These are phyloP conservation scores for Galemys pyrenaicus DNA, from an alignment of 2,113 vertebrate species.

Conservation along the genomic window DNA sequence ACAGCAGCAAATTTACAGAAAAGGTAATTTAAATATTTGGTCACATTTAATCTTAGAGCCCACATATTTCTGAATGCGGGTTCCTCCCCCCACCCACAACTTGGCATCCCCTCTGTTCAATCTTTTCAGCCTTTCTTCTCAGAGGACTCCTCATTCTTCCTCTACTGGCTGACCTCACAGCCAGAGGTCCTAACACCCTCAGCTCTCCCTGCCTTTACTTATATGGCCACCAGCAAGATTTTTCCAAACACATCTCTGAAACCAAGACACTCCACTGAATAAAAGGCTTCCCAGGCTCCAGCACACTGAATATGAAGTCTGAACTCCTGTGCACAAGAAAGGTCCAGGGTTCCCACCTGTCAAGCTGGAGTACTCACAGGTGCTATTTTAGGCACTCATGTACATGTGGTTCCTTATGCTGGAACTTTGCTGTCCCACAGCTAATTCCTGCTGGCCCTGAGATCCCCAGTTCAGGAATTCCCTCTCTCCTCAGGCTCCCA, in stretches of 20 bases:
- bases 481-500: not conserved
- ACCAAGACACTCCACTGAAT: not conserved
- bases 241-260: slow-evolving; percentile 49
- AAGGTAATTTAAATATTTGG: slow-evolving; percentile 6
- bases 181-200: not conserved
- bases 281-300: slow-evolving; percentile 45
- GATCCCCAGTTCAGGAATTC: slow-evolving; percentile 48
- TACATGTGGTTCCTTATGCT: not conserved
- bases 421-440: slow-evolving; percentile 29
- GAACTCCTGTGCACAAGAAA: slow-evolving; percentile 14
- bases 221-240: not conserved
- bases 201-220: not conserved
- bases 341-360: slow-evolving; percentile 7
- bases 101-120: not conserved
- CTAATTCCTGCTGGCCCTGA: slow-evolving; percentile 49
- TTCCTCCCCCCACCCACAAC: not conserved
- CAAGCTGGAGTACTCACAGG: slow-evolving; percentile 64
- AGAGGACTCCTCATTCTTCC: not conserved
- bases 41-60: not conserved
- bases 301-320: not conserved
- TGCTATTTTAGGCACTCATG: slow-evolving; percentile 63
- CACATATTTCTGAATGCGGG: slow-evolving; percentile 36
- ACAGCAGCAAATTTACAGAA: slow-evolving; percentile 16
- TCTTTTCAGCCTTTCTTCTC: slow-evolving; percentile 26
- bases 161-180: not conserved